Conservation (phyloP, 2,113 vertebrate species). For the Spea bombifrons region DNA sequence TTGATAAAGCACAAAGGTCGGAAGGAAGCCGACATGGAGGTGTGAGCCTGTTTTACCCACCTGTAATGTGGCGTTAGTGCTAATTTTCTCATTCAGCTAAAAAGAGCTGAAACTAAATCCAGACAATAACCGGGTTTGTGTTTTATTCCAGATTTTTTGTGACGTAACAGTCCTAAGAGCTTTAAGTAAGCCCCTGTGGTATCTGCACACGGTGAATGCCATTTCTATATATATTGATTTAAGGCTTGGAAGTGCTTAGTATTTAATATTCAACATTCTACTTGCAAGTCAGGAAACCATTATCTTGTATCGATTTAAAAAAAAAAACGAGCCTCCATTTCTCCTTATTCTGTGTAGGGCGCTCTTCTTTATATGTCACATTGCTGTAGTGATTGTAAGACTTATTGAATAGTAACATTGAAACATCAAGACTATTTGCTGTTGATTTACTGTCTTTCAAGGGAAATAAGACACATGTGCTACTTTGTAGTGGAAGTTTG, state of each 20-base stretch:
- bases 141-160: slow-evolving; percentile 10
- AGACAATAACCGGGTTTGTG: background rate
- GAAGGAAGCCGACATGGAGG: background rate
- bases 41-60: background rate
- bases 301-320: slow-evolving; percentile 47
- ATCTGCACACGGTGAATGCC: slow-evolving; percentile 42
- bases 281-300: slow-evolving; percentile 48
- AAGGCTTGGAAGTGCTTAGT: slow-evolving; percentile 45
- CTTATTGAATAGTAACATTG: background rate
- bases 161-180: slow-evolving; percentile 36
- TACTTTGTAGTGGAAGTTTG: too few species aligned
- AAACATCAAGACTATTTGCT: background rate
- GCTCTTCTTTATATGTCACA: background rate
- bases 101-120: background rate
- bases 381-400: slow-evolving; percentile 3
- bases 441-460: background rate
- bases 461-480: background rate
- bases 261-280: slow-evolving; percentile 49
- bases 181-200: slow-evolving; percentile 42
- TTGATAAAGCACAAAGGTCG: background rate
- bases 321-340: slow-evolving; percentile 19
- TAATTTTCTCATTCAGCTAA: background rate
- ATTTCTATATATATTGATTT: slow-evolving; percentile 43
- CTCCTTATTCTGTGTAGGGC: slow-evolving; percentile 16
- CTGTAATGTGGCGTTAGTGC: background rate